These are phyloP conservation scores for Spilarctia lutea DNA, from an alignment of 2,888 invertebrate species.

Conservation along the genomic window DNA sequence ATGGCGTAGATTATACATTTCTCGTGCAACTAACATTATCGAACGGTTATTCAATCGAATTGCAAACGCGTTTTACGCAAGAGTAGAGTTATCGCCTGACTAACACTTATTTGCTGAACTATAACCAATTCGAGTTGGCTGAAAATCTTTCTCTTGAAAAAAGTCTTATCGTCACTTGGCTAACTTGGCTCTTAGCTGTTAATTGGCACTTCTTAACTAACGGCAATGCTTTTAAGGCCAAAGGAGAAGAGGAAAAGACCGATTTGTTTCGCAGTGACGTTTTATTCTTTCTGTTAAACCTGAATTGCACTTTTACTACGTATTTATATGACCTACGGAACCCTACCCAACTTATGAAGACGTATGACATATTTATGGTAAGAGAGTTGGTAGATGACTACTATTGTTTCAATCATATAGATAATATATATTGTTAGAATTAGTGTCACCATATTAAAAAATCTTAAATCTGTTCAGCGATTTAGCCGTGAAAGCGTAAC, in stretches of 20 bases:
- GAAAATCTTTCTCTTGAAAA: conserved; percentile 26
- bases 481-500: no score
- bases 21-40: conserved; percentile 38
- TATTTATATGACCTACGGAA: neutral
- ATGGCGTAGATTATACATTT: conserved; percentile 40
- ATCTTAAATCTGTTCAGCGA: no score
- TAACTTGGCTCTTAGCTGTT: conserved; percentile 14
- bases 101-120: conserved; percentile 15
- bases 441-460: no score
- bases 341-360: neutral
- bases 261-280: conserved; percentile 25
- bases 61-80: conserved; percentile 39
- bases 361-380: neutral
- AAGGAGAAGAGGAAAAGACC: conserved; percentile 35
- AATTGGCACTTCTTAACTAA: conserved; percentile 45
- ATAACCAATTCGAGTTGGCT: conserved; percentile 27
- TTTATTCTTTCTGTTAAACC: neutral
- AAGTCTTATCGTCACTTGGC: conserved; percentile 31
- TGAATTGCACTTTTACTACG: neutral
- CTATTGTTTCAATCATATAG: neutral
- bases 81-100: conserved; percentile 15
- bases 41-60: conserved; percentile 41
- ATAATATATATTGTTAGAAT: no score
- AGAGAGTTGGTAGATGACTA: neutral
- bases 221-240: conserved; percentile 33